Evolutionary conservation across 2,113 vertebrate genomes (phyloP).

Genomic region (Eolophus roseicapilla): DNA sequence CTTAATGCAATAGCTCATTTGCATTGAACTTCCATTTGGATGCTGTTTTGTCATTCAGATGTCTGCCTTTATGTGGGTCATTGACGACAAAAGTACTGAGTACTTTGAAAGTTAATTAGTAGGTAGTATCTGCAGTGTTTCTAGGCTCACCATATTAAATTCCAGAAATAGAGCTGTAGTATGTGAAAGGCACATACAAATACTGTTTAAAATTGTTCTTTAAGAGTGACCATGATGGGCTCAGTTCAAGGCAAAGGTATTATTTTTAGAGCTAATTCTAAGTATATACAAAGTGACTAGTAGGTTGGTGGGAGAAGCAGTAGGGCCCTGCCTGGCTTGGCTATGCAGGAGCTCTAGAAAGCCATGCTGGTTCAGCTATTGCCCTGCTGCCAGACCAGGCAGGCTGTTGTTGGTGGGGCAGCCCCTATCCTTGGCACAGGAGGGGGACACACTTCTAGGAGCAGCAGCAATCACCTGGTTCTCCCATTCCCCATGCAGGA

Average conservation of each 20-base stretch:
- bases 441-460: neutral
- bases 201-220: neutral
- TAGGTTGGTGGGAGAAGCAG: neutral
- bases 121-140: neutral
- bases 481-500: neutral
- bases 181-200: neutral
- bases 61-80: neutral
- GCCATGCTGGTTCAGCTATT: neutral
- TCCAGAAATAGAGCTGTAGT: neutral
- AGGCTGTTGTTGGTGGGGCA: neutral
- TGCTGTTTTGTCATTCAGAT: neutral
- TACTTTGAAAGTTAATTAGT: neutral
- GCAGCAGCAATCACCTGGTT: neutral
- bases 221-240: neutral
- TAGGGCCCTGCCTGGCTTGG: neutral
- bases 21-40: neutral
- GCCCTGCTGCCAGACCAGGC: neutral
- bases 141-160: neutral
- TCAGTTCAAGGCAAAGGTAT: neutral
- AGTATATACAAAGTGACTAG: rapidly evolving
- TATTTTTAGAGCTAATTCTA: neutral
- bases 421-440: neutral
- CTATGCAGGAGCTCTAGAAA: neutral
- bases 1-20: constrained; percentile 21
- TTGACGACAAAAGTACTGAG: neutral